Percentiles rank a stretch among this genome's conserved stretches.
Conservation (phyloP, 2,797 vertebrate genomes). For the Tenualosa ilisha region DNA sequence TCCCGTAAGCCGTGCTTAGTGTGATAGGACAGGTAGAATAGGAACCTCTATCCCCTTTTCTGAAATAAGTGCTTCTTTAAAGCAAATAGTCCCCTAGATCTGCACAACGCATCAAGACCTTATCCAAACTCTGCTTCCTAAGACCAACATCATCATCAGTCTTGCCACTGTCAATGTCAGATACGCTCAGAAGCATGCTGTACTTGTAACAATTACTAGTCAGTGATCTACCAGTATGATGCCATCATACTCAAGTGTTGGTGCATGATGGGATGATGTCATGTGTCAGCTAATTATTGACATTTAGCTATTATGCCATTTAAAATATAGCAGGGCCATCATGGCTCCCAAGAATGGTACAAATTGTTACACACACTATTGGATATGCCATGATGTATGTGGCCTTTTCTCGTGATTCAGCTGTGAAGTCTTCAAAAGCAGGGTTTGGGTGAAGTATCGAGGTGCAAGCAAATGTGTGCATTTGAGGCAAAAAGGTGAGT, state of each 20-base stretch:
- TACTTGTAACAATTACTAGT: not conserved
- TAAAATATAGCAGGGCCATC: not conserved
- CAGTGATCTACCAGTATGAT: not conserved
- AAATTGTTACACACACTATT: not conserved
- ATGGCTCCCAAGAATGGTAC: not conserved
- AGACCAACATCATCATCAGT: not conserved
- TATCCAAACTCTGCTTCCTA: not conserved
- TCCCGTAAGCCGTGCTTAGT: not conserved
- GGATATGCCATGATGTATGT: not conserved
- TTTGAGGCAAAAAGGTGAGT: slow-evolving; percentile 24
- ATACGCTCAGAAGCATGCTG: too few relatives aligned
- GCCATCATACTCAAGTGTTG: not conserved
- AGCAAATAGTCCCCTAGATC: not conserved
- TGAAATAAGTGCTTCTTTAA: not conserved
- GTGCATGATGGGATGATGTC: too few relatives aligned
- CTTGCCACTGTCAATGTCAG: not conserved
- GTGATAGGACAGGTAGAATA: not conserved
- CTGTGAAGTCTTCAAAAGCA: not conserved
- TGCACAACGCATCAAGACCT: not conserved
- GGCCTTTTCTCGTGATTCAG: not conserved
- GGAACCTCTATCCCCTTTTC: not conserved
- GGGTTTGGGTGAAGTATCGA: not conserved
- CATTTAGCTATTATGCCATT: too few relatives aligned
- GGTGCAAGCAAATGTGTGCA: not conserved
- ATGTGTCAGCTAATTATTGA: too few relatives aligned